Base-by-base conservation (phyloP, 2,888 invertebrate species). In the Drosophila quasianomalipes region DNA sequence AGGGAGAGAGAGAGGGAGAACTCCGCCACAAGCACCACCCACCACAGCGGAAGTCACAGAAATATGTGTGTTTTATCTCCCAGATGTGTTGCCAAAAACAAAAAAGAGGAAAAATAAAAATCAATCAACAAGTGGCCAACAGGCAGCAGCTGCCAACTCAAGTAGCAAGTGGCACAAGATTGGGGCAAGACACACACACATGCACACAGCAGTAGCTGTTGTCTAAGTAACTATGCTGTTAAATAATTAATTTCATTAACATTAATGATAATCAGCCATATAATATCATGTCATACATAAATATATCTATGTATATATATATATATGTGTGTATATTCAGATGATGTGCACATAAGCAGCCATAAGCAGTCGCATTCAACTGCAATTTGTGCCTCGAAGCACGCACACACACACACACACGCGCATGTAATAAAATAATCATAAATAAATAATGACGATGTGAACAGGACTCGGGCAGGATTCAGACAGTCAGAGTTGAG, bases 381-480 rank as follows among this genome's bases (percentile, higher is more conserved):
- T 76, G 76, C 76, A 76, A 76, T 76, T 76, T 66, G 65, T n/a
- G 70, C 53, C 67, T 61, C 70, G 54, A 61, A 70, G 66, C 82
- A 73, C 68, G 69, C 77, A 77, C 82, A 51, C 70, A 74, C 68
- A 12, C 39, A n/a, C 47, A 47, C 60, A 71, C 61, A 63, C 63
- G 64, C 61, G 70, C 70, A 74, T 72, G 82, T 88, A 88, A 90
- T 90, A 91, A 89, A 89, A 89, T 91, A 89, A 89, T 87, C 91
- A 91, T 87, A 89, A 89, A 89, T 89, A 89, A 89, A 80, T 88
- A 87, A 89, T 89, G 88, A 86, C 77, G 83, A 83, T 80, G 81
- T 81, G 83, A 63, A 44, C 71, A 59, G 81, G 65, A 85, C 65
- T 57, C 66, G 49, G 47, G 54, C 68, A 54, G 49, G 62, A 67